Base-by-base conservation (phyloP, 2,888 invertebrate genomes). In the Mactromeris polynyma region DNA sequence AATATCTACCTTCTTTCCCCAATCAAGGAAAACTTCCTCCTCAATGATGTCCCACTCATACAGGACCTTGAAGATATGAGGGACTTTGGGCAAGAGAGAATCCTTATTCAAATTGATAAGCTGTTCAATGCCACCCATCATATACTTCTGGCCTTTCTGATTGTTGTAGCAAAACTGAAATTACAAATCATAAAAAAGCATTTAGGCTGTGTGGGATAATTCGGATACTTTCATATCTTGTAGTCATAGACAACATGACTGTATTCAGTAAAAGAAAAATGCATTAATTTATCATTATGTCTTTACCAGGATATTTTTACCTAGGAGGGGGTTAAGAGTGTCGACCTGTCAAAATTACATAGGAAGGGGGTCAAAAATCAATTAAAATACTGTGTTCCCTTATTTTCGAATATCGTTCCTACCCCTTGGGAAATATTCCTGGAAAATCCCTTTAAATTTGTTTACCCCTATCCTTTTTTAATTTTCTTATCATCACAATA, bases 11-110 rank as follows among this genome's bases (percentile, higher is more conserved):
- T 99, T 99, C 94, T 98, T 98, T 14, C 98, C 98, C 99, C 99
- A 99, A 93, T 99, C 99, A 91, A 99, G 97, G 94, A 99, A 97
- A 80, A 98, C 98, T 96, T 98, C 98, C 97, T 99, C 99, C 93
- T 99, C 99, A 95, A 99, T 97, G 95, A 99, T 98, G 97, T 99
- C 99, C 94, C 97, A 97, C 97, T 99, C 99, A 97, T 99, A 99
- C 96, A 99, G 98, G 93, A 98, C 97, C 97, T 99, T 99, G 94
- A 99, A 97, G 94, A 99, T 98, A 96, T 98, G 98, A 93, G 98
- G 98, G 94, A 99, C 98, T 97, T 99, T 99, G 88, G 98, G 97
- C 97, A 99, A 97, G 94, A 99, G 97, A 85, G 97, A 97, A 11
- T 94, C 94, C 94, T 98, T 98, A 97, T 98, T 98, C 93, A 98